Conservation (phyloP, 2,888 invertebrate species). For the Metallyticus violacea region DNA sequence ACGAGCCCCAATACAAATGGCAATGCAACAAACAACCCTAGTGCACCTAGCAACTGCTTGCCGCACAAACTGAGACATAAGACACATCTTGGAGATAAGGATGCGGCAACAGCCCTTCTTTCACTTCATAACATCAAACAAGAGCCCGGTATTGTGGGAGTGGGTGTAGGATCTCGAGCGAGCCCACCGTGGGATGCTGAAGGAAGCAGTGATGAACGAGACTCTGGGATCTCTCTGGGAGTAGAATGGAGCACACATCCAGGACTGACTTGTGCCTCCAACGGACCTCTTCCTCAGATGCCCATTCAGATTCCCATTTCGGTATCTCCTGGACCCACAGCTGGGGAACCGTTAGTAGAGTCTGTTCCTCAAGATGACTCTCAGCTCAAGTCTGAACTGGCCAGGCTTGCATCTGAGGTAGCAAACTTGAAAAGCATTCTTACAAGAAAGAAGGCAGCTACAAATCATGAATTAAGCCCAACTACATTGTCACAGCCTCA, state of each 20-base stretch:
- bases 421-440: constrained; percentile 70
- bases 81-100: constrained; percentile 84
- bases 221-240: constrained; percentile 84
- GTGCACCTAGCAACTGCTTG: constrained; percentile 61
- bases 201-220: constrained; percentile 85
- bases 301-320: constrained; percentile 36
- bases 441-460: constrained; percentile 35
- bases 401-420: constrained; percentile 85
- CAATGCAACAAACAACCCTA: constrained; percentile 42
- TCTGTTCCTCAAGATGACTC: constrained; percentile 51
- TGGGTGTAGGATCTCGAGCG: constrained; percentile 54
- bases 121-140: constrained; percentile 83
- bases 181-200: constrained; percentile 86
- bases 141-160: constrained; percentile 55
- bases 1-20: constrained; percentile 45
- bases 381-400: constrained; percentile 81
- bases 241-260: constrained; percentile 54
- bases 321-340: constrained; percentile 27
- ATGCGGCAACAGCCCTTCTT: constrained; percentile 73
- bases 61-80: constrained; percentile 91
- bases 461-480: not conserved
- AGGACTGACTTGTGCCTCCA: constrained; percentile 45
- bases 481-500: not conserved
- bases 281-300: constrained; percentile 46
- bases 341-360: constrained; percentile 24